Conservation (phyloP, 1,140 invertebrate species). For the Papilio polyxenes region DNA sequence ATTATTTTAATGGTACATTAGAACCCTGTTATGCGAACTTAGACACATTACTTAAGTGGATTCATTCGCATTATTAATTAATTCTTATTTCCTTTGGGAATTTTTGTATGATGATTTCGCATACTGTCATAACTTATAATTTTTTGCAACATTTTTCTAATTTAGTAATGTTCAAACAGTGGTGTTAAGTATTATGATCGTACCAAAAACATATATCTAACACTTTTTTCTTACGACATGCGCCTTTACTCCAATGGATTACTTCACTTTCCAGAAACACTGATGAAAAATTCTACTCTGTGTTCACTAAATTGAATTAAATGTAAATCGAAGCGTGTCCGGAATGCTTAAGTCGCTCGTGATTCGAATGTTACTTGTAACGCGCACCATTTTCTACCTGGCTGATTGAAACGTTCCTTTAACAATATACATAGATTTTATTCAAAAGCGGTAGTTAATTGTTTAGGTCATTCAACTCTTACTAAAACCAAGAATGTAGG, state of each 20-base stretch:
- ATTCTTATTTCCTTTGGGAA: no score
- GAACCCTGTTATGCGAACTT: no score
- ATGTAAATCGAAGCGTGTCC: slow-evolving; percentile 24
- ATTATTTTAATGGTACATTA: no score
- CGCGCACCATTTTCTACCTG: slow-evolving; percentile 14
- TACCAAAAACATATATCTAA: background rate
- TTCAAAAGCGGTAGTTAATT: background rate
- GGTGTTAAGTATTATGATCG: no score
- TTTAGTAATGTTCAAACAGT: no score
- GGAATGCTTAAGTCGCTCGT: background rate
- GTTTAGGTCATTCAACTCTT: background rate
- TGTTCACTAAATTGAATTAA: slow-evolving; percentile 36
- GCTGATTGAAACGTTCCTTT: slow-evolving; percentile 5
- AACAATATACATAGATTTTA: slow-evolving; percentile 20
- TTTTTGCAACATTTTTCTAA: no score
- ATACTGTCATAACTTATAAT: no score
- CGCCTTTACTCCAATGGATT: background rate
- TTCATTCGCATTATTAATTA: no score
- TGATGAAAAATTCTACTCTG: slow-evolving; percentile 30
- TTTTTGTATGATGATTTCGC: no score
- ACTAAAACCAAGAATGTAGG: background rate
- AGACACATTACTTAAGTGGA: no score
- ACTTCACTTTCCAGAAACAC: slow-evolving; percentile 4
- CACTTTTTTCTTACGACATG: background rate
- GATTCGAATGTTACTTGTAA: slow-evolving; percentile 32